Evolutionary conservation across 2,113 vertebrate genomes (phyloP), one percentile per base, ranked within the genome.

Genomic region (Collichthys lucidus): DNA sequence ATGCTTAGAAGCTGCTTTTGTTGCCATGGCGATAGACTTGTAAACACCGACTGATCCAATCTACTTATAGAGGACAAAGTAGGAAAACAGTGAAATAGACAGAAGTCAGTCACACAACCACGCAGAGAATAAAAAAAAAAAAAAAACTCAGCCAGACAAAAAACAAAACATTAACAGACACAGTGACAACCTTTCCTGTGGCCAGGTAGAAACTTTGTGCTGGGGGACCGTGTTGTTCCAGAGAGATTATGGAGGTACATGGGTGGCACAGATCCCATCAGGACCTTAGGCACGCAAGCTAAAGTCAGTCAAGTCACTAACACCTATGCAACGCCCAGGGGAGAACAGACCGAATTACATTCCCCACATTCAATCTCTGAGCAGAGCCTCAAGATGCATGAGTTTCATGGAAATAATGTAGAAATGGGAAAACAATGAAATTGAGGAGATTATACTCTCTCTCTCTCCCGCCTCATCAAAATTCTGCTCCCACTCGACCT

Each of bases 361-460:
- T 90, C 6, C n/a, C 73, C 71, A 53, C 77, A 83, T 90, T 85
- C 79, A 80, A 87, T 91, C 85, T 81, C 78, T 47, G 55, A 79
- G 70, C 80, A 53, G 31, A 26, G 81, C 77, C 86, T 77, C 4
- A 1, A 90, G 72, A 88, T 79, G 69, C 76, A 81, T 26, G 75
- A 2, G 49, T 79, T 80, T 77, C 60, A 82, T 84, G 82, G 80
- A 91, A 91, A 91, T 89, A 89, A 88, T 72, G 74, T 64, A 82
- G 73, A 89, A 91, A 87, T 82, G 42, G 85, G 84, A 79, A 89
- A 90, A 93, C 88, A 92, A 90, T 90, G 44, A 85, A 87, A 92
- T 78, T 52, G 89, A 77, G 70, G 49, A 85, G 88, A 93, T 91
- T 89, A 89, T 77, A 65, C 65, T 90, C 46, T 52, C 52, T 90